Base-by-base conservation (phyloP, 2,797 vertebrate genomes). In the Platalea minor region DNA sequence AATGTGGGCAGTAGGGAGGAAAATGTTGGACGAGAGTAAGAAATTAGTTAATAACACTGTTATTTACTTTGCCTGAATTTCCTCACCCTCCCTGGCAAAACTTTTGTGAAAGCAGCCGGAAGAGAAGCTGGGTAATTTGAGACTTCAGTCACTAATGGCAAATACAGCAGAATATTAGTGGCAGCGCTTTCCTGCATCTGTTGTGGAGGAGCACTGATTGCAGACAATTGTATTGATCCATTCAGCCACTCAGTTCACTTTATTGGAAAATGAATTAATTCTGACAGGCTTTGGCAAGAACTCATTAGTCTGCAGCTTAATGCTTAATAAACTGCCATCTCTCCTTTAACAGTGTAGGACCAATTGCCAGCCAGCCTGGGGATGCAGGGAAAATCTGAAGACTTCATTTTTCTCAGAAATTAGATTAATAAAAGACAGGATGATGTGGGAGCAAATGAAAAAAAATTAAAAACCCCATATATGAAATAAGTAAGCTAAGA, bases 281-380 rank as follows among this genome's bases (percentile, higher is more conserved):
- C 81, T 97, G 96, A 95, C 93, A 94, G 94, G 24, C 63, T 97
- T 91, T 97, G 92, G 93, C 91, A 93, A 78, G 90, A 95, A 82
- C 25, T 93, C n/a, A 73, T 81, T 93, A 83, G 39, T 50, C 83
- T 88, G 67, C 70, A 96, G 63, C 73, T 89, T 89, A 94, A 46
- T 63, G 80, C 82, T 92, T 95, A 95, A 93, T 91, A 94, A 96
- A 86, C 78, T 95, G 84, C 93, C 89, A 95, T 96, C 65, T 90
- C 72, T 31, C 28, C 50, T 94, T 95, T 93, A 91, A 70, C 2
- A 9, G 61, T 73, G 35, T 70, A 93, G 56, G 56, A 81, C 31
- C 70, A 73, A 51, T 53, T 91, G 59, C 67, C 50, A 85, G 43
- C 28, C 43, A 77, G 63, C 39, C 70, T 84, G 14, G 46, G 50